A percentile compares a stretch with the other conserved stretches of the same genome.
Evolutionary conservation across 2,888 invertebrate genomes (phyloP).

Genomic region (Drosophila silvestris): DNA sequence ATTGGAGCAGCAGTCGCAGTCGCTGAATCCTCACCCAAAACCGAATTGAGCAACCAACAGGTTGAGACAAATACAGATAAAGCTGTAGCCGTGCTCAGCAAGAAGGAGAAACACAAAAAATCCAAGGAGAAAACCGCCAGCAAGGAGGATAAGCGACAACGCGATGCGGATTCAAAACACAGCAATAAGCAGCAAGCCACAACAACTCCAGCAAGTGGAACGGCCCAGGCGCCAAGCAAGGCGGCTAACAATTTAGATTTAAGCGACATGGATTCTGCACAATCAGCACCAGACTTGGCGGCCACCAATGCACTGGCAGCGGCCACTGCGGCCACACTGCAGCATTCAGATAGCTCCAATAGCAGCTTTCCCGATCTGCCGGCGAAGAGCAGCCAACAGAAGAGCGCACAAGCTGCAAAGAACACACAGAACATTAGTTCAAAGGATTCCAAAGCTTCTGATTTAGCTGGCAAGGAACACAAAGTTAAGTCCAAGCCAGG

Average conservation of each 20-base stretch:
- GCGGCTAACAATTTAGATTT: slow-evolving; percentile 75
- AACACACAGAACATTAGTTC: slow-evolving; percentile 25
- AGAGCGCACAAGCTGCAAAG: slow-evolving; percentile 36
- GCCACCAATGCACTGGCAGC: slow-evolving; percentile 64
- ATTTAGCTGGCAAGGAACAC: slow-evolving; percentile 50
- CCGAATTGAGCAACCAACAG: slow-evolving; percentile 36
- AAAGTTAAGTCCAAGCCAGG: slow-evolving; percentile 69
- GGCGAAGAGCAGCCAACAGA: slow-evolving; percentile 60
- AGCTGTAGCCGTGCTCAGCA: slow-evolving; percentile 41
- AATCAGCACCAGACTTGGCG: slow-evolving; percentile 76
- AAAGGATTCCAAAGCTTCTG: slow-evolving; percentile 42
- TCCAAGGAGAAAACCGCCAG: slow-evolving; percentile 73
- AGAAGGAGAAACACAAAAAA: slow-evolving; percentile 78
- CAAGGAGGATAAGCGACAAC: slow-evolving; percentile 78
- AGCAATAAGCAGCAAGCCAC: slow-evolving; percentile 40
- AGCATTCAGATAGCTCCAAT: slow-evolving; percentile 84
- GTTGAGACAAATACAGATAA: slow-evolving; percentile 38
- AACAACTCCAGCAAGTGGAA: slow-evolving; percentile 13
- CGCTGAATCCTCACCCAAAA: slow-evolving; percentile 54
- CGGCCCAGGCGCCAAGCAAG: slow-evolving; percentile 39
- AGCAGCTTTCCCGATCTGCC: slow-evolving; percentile 84
- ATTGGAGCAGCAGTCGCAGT: slow-evolving; percentile 30
- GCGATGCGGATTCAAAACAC: slow-evolving; percentile 46
- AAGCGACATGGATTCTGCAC: slow-evolving; percentile 81
- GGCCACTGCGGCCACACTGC: slow-evolving; percentile 63